These are phyloP conservation scores for Macroglossus sobrinus DNA, from an alignment of 2,113 vertebrate genomes.

Conservation along the genomic window DNA sequence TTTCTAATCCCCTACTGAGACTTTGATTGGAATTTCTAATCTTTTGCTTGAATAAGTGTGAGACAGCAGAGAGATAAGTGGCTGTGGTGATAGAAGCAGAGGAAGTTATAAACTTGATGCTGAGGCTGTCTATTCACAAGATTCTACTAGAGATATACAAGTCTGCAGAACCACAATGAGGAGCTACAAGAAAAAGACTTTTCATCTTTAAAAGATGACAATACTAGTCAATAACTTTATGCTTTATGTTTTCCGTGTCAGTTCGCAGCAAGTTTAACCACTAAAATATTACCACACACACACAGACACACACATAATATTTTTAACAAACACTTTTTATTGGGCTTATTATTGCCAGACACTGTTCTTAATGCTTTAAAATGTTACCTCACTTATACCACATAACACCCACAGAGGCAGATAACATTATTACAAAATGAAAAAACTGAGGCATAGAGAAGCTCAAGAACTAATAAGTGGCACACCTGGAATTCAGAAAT, in stretches of 20 bases:
- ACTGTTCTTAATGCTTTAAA: background rate
- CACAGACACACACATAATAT: background rate
- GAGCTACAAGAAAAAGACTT: background rate
- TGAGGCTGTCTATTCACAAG: background rate
- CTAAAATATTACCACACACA: background rate
- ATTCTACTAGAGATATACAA: background rate
- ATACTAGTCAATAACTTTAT: background rate
- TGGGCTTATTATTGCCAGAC: background rate
- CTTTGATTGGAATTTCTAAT: constrained; percentile 37
- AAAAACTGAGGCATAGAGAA: background rate
- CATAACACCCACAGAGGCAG: background rate
- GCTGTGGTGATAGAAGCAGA: background rate
- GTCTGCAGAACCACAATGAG: background rate
- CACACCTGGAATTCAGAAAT: background rate
- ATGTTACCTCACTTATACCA: background rate
- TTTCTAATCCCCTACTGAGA: constrained; percentile 45
- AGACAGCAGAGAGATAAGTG: constrained; percentile 31
- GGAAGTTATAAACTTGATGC: background rate
- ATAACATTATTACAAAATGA: background rate
- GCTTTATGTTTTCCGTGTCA: background rate
- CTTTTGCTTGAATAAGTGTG: constrained; percentile 44
- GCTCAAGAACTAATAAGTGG: background rate
- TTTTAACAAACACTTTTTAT: background rate
- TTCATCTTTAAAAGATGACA: background rate
- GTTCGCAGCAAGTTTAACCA: background rate